Evolutionary conservation across 2,888 invertebrate species (phyloP).

Genomic region (Tipula vernalis): DNA sequence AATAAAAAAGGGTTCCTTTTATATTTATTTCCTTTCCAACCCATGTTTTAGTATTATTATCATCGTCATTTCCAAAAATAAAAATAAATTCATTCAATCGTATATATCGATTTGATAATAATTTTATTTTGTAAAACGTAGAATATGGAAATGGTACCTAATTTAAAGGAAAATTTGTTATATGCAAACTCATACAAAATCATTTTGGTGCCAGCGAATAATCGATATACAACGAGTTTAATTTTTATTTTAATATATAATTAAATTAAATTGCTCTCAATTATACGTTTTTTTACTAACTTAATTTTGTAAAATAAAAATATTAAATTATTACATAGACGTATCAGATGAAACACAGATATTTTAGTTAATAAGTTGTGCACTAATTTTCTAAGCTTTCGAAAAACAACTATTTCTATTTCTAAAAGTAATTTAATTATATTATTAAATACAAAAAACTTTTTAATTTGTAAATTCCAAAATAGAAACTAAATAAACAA

Average conservation of each 20-base stretch:
- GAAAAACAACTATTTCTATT: background rate
- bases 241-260: background rate
- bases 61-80: background rate
- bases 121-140: background rate
- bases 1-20: conserved; percentile 7
- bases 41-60: background rate
- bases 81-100: background rate
- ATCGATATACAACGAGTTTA: background rate
- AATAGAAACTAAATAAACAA: background rate
- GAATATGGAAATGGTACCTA: background rate
- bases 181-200: background rate
- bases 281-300: background rate
- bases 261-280: background rate
- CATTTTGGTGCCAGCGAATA: background rate
- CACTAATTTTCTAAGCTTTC: background rate
- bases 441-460: background rate
- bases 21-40: conserved; percentile 5
- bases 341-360: background rate
- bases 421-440: background rate
- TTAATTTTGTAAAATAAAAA: background rate
- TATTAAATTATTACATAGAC: background rate
- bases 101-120: background rate
- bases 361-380: background rate
- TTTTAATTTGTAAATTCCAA: background rate
- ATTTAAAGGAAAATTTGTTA: background rate